These are phyloP conservation scores for Sinocyclocheilus rhinocerous DNA, from an alignment of 2,113 vertebrate genomes.

Conservation along the genomic window DNA sequence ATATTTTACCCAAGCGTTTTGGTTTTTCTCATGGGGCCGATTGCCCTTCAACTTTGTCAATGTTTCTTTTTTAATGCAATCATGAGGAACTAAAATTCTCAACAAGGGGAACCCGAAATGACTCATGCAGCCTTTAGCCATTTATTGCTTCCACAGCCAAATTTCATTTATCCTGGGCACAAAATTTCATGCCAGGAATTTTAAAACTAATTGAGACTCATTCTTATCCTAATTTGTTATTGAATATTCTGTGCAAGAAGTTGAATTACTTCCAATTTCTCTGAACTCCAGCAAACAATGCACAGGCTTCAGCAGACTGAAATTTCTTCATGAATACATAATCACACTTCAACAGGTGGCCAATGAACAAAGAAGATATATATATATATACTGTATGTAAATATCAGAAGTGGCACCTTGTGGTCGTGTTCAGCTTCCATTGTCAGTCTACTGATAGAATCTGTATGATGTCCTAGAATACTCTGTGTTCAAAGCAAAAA, in stretches of 20 bases:
- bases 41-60: neutral
- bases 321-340: neutral
- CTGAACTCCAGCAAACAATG: neutral
- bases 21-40: neutral
- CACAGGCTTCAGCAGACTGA: neutral
- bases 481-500: neutral
- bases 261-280: slow-evolving; percentile 5
- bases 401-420: no score
- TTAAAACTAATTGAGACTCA: neutral
- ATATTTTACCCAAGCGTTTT: neutral
- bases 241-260: slow-evolving; percentile 2
- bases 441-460: neutral
- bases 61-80: neutral
- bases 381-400: no score
- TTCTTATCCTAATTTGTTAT: neutral
- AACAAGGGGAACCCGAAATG: neutral
- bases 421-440: no score
- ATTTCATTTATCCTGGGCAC: neutral
- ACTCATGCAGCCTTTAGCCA: neutral
- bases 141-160: neutral
- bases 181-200: neutral
- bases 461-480: neutral
- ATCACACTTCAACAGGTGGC: neutral
- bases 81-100: neutral
- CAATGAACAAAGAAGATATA: neutral